Evolutionary conservation across 2,113 vertebrate genomes (phyloP), one percentile per base, ranked within the genome.

Genomic region (Oreochromis tanganicae): DNA sequence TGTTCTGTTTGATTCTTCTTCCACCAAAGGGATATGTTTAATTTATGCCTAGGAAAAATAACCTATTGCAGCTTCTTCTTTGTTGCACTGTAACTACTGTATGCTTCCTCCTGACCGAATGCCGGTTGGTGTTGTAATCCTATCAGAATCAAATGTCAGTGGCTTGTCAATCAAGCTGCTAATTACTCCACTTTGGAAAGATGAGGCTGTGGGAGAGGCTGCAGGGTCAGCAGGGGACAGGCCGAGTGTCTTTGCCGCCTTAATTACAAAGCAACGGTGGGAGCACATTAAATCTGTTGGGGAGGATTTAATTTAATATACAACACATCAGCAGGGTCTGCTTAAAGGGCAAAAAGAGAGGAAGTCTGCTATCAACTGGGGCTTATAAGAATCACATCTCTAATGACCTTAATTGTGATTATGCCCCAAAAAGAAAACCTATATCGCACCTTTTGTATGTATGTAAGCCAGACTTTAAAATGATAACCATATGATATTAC

Each of bases 141-240:
- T 48, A 73, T 88, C 87, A 88, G 84, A 89, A 92, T 90, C 81
- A 93, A 92, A 94, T 89, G 90, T 92, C 93, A 91, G 86, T 10
- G 61, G 46, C 80, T 68, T 48, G 54, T 82, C 21, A 81, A 81
- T 93, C 84, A 86, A 57, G 83, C 88, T 83, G 91, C 87, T 93
- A 93, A 92, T 94, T 92, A 93, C 79, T 92, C 84, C 80, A 86
- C 82, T 92, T 89, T 90, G 73, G 63, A 86, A 63, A 59, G 80
- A 85, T 80, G 85, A 85, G 84, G 71, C 91, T 63, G 52, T 55
- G 66, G 71, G 59, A 71, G 75, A 89, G 82, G 80, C 48, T 61
- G 29, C 6, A 59, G 83, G 88, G 88, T 81, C 80, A 92, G 89
- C 50, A 63, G 80, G 84, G 84, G 79, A 87, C n/a, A 24, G 68